A percentile compares a stretch with the other conserved stretches of the same genome.
These are phyloP conservation scores for Chymomyza fuscimana DNA, from an alignment of 2,888 invertebrate genomes.

Conservation along the genomic window DNA sequence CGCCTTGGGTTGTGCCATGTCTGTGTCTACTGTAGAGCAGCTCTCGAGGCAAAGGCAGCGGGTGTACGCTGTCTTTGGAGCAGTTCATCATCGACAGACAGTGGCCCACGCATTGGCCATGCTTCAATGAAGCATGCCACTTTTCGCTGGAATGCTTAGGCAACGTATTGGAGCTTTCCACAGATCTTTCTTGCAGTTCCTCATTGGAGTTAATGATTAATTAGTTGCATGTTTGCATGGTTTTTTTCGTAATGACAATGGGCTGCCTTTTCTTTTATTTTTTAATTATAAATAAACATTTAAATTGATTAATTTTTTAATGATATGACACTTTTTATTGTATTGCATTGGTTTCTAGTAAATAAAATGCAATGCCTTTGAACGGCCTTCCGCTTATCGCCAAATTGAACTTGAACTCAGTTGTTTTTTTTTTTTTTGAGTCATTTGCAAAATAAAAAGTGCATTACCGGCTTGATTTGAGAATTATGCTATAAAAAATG, in stretches of 20 bases:
- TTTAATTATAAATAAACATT: background rate
- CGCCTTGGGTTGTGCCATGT: background rate
- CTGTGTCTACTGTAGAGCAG: slow-evolving; percentile 33
- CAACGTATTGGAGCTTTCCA: slow-evolving; percentile 40
- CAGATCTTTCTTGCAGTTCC: slow-evolving; percentile 22
- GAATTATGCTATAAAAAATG: background rate
- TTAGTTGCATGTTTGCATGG: slow-evolving; percentile 47
- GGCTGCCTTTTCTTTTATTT: slow-evolving; percentile 5
- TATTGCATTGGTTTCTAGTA: slow-evolving; percentile 4
- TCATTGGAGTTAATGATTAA: slow-evolving; percentile 18
- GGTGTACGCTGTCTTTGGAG: slow-evolving; percentile 29
- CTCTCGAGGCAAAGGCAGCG: slow-evolving; percentile 13
- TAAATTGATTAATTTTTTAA: slow-evolving; percentile 5
- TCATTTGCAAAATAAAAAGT: background rate
- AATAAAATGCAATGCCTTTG: slow-evolving; percentile 10
- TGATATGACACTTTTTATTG: background rate
- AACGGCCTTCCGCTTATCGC: background rate
- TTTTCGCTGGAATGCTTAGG: slow-evolving; percentile 67
- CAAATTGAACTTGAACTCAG: slow-evolving; percentile 3
- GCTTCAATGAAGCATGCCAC: slow-evolving; percentile 70
- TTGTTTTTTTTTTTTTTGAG: background rate
- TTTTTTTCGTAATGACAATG: slow-evolving; percentile 25
- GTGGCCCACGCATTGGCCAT: slow-evolving; percentile 47
- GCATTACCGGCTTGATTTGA: background rate
- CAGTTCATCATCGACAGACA: slow-evolving; percentile 54